These are phyloP conservation scores for Cariama cristata DNA, from an alignment of 2,113 vertebrate species.

Conservation along the genomic window DNA sequence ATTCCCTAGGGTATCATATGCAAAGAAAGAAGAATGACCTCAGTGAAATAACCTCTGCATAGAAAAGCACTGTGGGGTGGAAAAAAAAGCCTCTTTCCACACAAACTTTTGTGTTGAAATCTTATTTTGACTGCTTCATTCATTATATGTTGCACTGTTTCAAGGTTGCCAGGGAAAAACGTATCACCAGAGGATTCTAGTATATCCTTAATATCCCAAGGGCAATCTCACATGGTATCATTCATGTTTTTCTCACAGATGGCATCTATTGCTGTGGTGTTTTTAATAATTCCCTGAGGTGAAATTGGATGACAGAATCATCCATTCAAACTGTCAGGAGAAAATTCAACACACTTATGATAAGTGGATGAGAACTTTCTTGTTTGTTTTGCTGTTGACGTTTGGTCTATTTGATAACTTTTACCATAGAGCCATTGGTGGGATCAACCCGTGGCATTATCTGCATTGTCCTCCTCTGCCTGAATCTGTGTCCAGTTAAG, in stretches of 20 bases:
- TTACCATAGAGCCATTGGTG: rapidly evolving
- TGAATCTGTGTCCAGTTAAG: neutral
- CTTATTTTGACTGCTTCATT: neutral
- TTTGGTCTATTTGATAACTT: neutral
- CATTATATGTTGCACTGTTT: neutral
- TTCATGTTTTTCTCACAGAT: neutral
- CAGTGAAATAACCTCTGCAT: neutral
- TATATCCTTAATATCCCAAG: neutral
- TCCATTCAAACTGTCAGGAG: neutral
- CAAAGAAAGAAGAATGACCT: neutral
- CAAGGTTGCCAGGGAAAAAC: neutral
- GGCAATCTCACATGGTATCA: neutral
- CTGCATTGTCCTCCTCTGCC: neutral
- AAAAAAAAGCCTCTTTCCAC: neutral
- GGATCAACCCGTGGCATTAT: neutral
- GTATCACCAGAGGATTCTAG: neutral
- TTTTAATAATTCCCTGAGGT: constrained; percentile 34
- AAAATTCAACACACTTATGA: constrained; percentile 9
- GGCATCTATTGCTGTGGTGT: neutral
- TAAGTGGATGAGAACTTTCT: neutral
- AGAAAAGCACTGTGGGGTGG: neutral
- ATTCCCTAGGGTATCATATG: neutral
- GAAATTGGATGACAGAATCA: constrained; percentile 1
- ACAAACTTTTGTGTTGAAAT: neutral
- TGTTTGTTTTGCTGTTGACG: neutral